A percentile compares a stretch with the other conserved stretches of the same genome.
Evolutionary conservation across 2,888 invertebrate genomes (phyloP).

Genomic region (Perithous albicinctus): DNA sequence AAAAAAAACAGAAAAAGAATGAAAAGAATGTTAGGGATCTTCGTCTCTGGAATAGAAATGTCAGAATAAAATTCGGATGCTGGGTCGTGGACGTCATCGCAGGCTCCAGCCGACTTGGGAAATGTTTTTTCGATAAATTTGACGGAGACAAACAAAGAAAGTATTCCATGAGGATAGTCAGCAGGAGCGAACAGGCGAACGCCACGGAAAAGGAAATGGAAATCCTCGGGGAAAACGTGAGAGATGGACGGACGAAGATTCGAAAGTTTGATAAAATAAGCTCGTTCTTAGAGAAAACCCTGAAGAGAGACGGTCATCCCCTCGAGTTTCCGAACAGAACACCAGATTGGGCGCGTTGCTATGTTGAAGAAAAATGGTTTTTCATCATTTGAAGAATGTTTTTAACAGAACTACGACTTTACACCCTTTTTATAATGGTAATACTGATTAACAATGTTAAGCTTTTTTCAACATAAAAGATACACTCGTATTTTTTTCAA

Average conservation of each 20-base stretch:
- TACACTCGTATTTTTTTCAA: too few relatives aligned
- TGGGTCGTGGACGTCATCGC: constrained; percentile 6
- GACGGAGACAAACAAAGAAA: constrained; percentile 55
- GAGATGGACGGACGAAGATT: constrained; percentile 52
- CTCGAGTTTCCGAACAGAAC: constrained; percentile 1
- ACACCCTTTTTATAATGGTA: too few relatives aligned
- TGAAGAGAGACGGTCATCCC: constrained; percentile 7
- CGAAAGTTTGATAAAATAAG: constrained; percentile 52
- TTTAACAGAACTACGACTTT: not conserved
- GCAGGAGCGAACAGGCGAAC: constrained; percentile 18
- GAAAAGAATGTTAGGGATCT: not conserved
- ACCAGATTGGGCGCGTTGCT: not conserved
- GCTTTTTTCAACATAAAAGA: too few relatives aligned
- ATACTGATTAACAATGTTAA: too few relatives aligned
- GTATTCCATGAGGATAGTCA: constrained; percentile 47
- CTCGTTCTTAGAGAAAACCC: constrained; percentile 13
- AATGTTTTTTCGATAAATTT: constrained; percentile 61
- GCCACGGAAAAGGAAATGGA: constrained; percentile 26
- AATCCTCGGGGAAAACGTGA: constrained; percentile 36
- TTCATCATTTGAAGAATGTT: not conserved
- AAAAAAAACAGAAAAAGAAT: constrained; percentile 14
- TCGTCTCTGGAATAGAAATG: constrained; percentile 5
- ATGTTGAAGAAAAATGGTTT: constrained; percentile 2
- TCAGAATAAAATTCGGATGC: constrained; percentile 41
- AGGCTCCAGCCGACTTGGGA: constrained; percentile 16